A percentile compares a stretch with the other conserved stretches of the same genome.
Conservation (phyloP, 2,797 vertebrate species). For the Rhinella marina region DNA sequence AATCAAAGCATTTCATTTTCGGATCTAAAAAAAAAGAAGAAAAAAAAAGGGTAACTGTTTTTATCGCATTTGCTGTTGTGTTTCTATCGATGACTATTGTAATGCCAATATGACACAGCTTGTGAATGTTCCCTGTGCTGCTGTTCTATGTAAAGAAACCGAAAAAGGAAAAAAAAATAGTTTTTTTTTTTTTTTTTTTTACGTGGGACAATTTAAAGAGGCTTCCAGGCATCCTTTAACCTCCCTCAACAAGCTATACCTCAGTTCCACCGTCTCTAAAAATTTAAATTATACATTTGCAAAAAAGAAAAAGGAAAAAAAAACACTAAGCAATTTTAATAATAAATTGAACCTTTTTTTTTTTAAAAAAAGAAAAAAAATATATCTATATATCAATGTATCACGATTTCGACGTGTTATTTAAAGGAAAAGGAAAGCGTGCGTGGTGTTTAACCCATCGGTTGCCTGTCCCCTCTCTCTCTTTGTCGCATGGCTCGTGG, state of each 20-base stretch:
- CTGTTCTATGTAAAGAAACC: conserved; percentile 91
- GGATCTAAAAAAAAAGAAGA: conserved; percentile 75
- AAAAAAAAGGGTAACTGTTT: conserved; percentile 84
- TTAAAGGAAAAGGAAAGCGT: conserved; percentile 73
- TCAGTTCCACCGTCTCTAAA: conserved; percentile 87
- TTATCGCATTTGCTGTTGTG: conserved; percentile 87
- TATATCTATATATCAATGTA: conserved; percentile 67
- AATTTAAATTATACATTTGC: conserved; percentile 78
- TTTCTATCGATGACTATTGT: conserved; percentile 90
- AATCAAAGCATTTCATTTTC: conserved; percentile 86
- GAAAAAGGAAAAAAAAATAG: conserved; percentile 69
- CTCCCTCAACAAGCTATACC: conserved; percentile 99
- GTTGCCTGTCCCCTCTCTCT: not conserved
- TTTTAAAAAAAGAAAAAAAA: not conserved
- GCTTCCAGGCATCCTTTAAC: conserved; percentile 94
- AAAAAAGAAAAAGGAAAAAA: conserved; percentile 47
- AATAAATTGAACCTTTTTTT: conserved; percentile 76
- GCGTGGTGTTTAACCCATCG: conserved; percentile 66
- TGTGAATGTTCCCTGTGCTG: conserved; percentile 99
- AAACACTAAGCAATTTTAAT: conserved; percentile 83
- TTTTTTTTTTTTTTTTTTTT: conserved; percentile 46
- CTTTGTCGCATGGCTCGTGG: not conserved
- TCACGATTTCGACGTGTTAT: conserved; percentile 78
- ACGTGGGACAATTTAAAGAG: conserved; percentile 83
- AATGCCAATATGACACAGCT: conserved; percentile 98